Conservation (phyloP, 2,888 invertebrate genomes). For the Holacanthella duospinosa region DNA sequence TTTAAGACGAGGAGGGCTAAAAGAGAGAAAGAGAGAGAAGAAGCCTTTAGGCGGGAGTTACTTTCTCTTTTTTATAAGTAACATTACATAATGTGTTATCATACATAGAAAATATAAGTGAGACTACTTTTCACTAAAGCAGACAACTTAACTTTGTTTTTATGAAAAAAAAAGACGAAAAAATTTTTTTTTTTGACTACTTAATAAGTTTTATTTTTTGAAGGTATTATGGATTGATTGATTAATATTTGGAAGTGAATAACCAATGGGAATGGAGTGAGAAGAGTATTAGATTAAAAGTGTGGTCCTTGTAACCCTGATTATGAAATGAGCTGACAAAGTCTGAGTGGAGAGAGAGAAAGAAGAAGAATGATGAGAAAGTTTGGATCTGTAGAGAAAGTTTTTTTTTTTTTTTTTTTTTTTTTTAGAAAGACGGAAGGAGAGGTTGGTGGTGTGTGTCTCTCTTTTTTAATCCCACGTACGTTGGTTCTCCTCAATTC, state of each 20-base stretch:
- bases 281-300: too few relatives aligned
- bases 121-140: too few relatives aligned
- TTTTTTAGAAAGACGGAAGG: constrained; percentile 10
- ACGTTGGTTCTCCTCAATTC: constrained; percentile 26
- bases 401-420: too few relatives aligned
- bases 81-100: too few relatives aligned
- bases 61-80: neutral
- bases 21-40: too few relatives aligned
- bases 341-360: constrained; percentile 1
- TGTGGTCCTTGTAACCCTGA: constrained; percentile 3
- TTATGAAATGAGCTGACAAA: constrained; percentile 3
- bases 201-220: neutral
- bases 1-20: neutral
- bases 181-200: too few relatives aligned
- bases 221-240: neutral
- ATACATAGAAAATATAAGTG: too few relatives aligned
- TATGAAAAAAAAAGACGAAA: too few relatives aligned
- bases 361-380: constrained; percentile 7
- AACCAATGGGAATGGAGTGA: neutral
- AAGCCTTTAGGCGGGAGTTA: neutral
- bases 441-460: constrained; percentile 23
- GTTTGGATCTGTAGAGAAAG: neutral
- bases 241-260: neutral
- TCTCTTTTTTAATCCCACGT: constrained; percentile 28
- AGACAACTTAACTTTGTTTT: too few relatives aligned